phyloP scores from a whole-genome alignment of 2,888 invertebrate genomes.

The Erynnis tages region DNA sequence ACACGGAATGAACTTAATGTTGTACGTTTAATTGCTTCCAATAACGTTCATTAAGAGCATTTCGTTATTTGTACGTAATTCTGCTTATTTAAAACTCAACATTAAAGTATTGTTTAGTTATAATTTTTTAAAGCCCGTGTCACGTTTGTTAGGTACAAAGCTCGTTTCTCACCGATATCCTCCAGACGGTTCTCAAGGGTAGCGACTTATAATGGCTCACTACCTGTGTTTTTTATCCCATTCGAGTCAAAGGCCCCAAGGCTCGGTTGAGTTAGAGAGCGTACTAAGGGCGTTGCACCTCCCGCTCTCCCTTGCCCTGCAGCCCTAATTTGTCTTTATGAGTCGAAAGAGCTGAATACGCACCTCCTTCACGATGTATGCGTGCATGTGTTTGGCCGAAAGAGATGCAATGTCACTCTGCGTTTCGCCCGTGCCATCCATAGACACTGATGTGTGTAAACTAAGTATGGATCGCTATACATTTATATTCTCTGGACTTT shows the following conservation, averaged over 20 bases:
- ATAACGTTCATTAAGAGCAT: neutral
- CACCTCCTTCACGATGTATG: conserved; percentile 58
- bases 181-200: conserved; percentile 73
- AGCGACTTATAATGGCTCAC: conserved; percentile 69
- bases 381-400: conserved; percentile 55
- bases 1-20: neutral
- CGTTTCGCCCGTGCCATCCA: conserved; percentile 60
- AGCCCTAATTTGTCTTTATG: conserved; percentile 75
- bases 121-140: neutral
- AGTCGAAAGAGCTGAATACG: conserved; percentile 59
- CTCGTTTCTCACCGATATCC: conserved; percentile 47
- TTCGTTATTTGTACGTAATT: neutral
- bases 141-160: conserved; percentile 15
- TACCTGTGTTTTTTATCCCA: conserved; percentile 77
- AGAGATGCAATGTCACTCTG: conserved; percentile 68
- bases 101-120: neutral
- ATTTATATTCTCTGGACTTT: conserved; percentile 73
- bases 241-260: conserved; percentile 72
- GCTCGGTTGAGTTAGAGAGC: conserved; percentile 66
- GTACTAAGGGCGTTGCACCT: conserved; percentile 77
- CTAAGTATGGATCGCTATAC: conserved; percentile 55
- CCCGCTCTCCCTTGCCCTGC: conserved; percentile 77
- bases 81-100: neutral
- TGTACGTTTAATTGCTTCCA: neutral
- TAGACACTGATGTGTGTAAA: conserved; percentile 69